Conservation (phyloP, 2,888 invertebrate genomes). For the Agonopterix arenella region DNA sequence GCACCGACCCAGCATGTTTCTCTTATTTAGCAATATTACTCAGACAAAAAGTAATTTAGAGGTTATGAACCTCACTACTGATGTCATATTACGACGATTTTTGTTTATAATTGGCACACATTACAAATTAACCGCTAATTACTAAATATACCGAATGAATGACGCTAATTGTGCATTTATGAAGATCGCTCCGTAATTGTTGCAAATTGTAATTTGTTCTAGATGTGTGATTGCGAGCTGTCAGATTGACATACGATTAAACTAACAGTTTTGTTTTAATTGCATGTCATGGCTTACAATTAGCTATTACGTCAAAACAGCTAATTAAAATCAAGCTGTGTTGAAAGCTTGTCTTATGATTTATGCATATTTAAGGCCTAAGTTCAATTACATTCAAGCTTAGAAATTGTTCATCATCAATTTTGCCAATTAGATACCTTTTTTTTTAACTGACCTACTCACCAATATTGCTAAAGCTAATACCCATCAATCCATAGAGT, state of each 20-base stretch:
- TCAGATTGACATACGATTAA: conserved; percentile 37
- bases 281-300: conserved; percentile 2
- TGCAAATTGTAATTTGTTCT: conserved; percentile 27
- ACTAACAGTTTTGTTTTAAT: conserved; percentile 13
- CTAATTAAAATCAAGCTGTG: too few species aligned
- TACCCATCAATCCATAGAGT: too few species aligned
- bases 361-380: too few species aligned
- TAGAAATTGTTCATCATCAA: too few species aligned
- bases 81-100: not conserved
- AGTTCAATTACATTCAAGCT: too few species aligned
- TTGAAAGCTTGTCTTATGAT: too few species aligned
- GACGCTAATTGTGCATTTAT: conserved; percentile 22
- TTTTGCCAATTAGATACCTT: too few species aligned
- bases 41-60: conserved; percentile 4
- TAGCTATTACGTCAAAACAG: too few species aligned
- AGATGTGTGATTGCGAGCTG: conserved; percentile 17
- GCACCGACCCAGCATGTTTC: too few species aligned
- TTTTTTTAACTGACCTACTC: too few species aligned
- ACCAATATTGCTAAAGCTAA: too few species aligned
- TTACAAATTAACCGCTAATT: conserved; percentile 16
- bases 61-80: conserved; percentile 3
- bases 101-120: not conserved
- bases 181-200: conserved; percentile 28
- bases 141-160: conserved; percentile 13
- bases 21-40: not conserved